Percentiles rank a stretch among this genome's conserved stretches.
Conservation (phyloP, 2,888 invertebrate genomes). For the Phragmatobia fuliginosa region DNA sequence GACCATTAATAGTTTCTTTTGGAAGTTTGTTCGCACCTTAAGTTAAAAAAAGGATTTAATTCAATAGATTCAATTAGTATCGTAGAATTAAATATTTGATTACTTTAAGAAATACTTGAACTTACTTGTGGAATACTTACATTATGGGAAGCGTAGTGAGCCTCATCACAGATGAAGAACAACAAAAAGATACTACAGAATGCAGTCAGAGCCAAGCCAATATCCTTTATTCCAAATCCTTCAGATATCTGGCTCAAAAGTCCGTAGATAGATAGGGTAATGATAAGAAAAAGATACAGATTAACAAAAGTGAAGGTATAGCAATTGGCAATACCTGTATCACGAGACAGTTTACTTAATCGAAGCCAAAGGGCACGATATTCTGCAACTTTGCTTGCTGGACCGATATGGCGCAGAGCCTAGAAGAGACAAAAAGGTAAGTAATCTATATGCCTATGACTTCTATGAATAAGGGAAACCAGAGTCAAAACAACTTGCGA, state of each 20-base stretch:
- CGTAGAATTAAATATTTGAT: neutral
- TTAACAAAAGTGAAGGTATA: conserved; percentile 90
- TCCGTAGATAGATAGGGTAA: conserved; percentile 91
- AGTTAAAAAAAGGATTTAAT: neutral
- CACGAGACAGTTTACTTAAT: conserved; percentile 89
- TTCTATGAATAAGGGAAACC: neutral
- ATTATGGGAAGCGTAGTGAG: conserved; percentile 91
- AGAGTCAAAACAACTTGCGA: neutral
- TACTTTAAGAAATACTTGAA: neutral
- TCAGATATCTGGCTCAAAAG: conserved; percentile 90
- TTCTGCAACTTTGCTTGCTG: conserved; percentile 89
- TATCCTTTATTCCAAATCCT: conserved; percentile 90
- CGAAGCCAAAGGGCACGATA: conserved; percentile 91
- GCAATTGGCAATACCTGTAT: conserved; percentile 89
- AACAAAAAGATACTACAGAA: conserved; percentile 88
- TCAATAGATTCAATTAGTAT: neutral
- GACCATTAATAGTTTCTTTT: conserved; percentile 90
- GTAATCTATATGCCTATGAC: neutral
- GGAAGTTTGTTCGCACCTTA: conserved; percentile 90
- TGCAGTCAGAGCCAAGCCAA: conserved; percentile 90
- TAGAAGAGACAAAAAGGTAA: conserved; percentile 49
- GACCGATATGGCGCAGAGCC: conserved; percentile 89
- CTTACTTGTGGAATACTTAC: conserved; percentile 74
- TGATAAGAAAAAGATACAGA: conserved; percentile 90
- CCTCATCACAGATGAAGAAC: conserved; percentile 92